Conservation (phyloP, 1,140 invertebrate species). For the Daktulosphaira vitifoliae region DNA sequence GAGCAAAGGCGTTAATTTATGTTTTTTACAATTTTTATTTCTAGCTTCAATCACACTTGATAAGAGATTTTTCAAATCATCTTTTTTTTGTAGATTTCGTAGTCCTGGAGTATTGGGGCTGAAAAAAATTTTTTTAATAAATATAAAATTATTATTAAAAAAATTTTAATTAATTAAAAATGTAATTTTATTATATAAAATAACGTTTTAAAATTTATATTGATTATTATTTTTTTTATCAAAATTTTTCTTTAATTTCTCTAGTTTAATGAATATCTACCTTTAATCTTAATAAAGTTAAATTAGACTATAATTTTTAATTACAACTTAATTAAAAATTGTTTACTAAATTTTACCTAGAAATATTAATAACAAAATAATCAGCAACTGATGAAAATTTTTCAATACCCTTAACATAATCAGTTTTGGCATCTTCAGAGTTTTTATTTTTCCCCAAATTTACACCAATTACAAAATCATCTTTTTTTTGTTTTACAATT, state of each 20-base stretch:
- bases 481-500: conserved; percentile 42
- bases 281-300: conserved; percentile 24
- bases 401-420: conserved; percentile 73
- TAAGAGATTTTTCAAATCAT: conserved; percentile 64
- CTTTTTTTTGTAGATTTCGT: conserved; percentile 69
- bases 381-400: conserved; percentile 67
- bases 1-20: conserved; percentile 55
- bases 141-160: neutral
- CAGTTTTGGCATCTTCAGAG: conserved; percentile 60
- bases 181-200: too few species aligned
- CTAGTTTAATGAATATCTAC: neutral
- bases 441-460: conserved; percentile 95
- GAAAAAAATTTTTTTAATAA: conserved; percentile 37
- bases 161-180: neutral
- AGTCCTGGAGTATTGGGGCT: conserved; percentile 93
- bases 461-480: conserved; percentile 62
- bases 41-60: conserved; percentile 57
- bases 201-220: too few species aligned
- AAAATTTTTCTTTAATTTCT: neutral
- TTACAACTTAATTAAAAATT: conserved; percentile 15
- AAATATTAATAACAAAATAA: conserved; percentile 85
- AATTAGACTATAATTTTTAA: neutral
- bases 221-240: too few species aligned
- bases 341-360: conserved; percentile 50
- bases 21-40: conserved; percentile 46